Base-by-base conservation (phyloP, 2,113 vertebrate genomes). In the Trichomycterus rosablanca region DNA sequence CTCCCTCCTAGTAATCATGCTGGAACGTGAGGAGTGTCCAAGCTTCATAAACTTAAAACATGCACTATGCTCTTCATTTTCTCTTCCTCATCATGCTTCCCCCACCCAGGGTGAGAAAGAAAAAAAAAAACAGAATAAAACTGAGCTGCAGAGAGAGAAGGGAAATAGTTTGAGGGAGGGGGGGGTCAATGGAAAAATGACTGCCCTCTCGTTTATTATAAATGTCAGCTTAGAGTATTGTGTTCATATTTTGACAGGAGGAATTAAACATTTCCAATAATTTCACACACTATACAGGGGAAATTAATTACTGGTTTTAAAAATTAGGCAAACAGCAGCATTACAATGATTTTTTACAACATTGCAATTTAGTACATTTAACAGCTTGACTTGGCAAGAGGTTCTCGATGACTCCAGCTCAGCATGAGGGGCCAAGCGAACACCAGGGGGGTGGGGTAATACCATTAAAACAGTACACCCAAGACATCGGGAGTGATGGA, bases 11-110 rank as follows among this genome's bases (percentile, higher is more conserved):
- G 87, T 91, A 89, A 90, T 89, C 88, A 88, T 85, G 78, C 78
- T 83, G 88, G 89, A 89, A 90, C 89, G 85, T 83, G 81, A 84
- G 88, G 84, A 87, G 86, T 84, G 84, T 88, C 85, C 89, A 87
- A 76, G 79, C 89, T 87, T 85, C 84, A 77, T 86, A 78, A 83
- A 87, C 89, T 86, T 79, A 80, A 89, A 91, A 88, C 80, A 76
- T 83, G 76, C 72, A 55, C 75, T 83, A 61, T 62, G 69, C 79
- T 74, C 61, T 78, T 78, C 64, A 70, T 74, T 72, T 68, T 67
- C 66, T 67, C 63, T 76, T 78, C 74, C 67, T 68, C 57, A 66
- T 50, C 63, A 72, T 55, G 11, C 3, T 0, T 9, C 32, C n/a
- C 35, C 42, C 2, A 20, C 18, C 20, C 51, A 39, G 28, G 16